Evolutionary conservation across 2,888 invertebrate species (phyloP).

Genomic region (Tanypteryx hageni): DNA sequence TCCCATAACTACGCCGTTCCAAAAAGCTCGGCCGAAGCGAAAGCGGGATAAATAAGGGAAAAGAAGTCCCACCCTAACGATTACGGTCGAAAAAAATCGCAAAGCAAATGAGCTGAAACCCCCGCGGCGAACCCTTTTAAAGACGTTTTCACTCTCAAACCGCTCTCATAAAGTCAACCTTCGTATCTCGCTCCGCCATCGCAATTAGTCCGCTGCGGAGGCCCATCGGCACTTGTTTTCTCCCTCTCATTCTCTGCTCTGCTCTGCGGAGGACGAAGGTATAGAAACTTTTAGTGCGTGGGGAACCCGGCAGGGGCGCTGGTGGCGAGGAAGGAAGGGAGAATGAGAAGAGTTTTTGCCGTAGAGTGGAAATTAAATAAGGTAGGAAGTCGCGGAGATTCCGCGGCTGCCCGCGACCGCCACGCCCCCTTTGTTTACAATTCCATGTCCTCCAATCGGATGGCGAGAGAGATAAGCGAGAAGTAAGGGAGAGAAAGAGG

Average conservation of each 20-base stretch:
- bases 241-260: neutral
- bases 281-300: neutral
- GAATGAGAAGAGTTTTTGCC: neutral
- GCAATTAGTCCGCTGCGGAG: slow-evolving; percentile 9
- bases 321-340: no score
- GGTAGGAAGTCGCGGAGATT: slow-evolving; percentile 3
- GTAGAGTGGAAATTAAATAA: neutral
- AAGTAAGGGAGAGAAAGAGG: neutral
- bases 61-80: neutral
- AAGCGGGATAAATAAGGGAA: neutral
- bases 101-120: neutral
- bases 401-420: neutral
- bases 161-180: slow-evolving; percentile 1
- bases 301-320: no score
- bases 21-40: neutral
- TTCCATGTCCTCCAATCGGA: slow-evolving; percentile 21
- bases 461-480: slow-evolving; percentile 22
- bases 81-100: neutral
- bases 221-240: neutral
- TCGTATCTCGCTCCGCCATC: neutral
- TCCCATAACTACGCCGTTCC: neutral
- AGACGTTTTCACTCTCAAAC: neutral
- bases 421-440: slow-evolving; percentile 32
- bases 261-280: neutral
- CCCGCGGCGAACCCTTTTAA: neutral